Conservation (phyloP, 2,113 vertebrate genomes). For the Baryphthengus martii region DNA sequence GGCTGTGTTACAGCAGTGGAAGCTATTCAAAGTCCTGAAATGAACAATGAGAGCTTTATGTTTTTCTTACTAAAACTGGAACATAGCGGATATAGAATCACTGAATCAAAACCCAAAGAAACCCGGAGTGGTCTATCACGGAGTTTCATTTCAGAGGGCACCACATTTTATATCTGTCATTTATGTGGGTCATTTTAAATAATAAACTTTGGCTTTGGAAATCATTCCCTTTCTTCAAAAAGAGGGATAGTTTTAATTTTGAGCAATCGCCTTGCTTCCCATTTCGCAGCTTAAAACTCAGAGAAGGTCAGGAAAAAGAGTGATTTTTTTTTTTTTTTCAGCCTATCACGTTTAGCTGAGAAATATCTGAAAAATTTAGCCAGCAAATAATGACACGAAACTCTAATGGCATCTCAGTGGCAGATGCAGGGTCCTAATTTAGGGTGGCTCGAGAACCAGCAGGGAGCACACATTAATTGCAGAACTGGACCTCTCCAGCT, state of each 20-base stretch:
- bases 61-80: conserved; percentile 4
- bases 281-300: neutral
- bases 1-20: neutral
- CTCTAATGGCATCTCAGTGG: neutral
- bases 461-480: neutral
- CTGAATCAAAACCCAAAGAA: conserved; percentile 14
- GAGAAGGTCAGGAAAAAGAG: neutral
- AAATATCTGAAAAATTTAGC: neutral
- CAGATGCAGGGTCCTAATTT: neutral
- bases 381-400: neutral
- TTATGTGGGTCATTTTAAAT: neutral
- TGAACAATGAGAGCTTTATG: neutral
- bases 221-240: conserved; percentile 11
- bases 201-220: neutral
- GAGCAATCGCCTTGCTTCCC: neutral
- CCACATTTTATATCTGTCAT: neutral
- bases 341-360: neutral
- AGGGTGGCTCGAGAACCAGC: neutral
- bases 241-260: conserved; percentile 51
- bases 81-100: neutral
- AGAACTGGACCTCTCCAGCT: neutral
- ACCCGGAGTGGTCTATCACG: fast-evolving
- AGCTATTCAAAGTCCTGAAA: neutral
- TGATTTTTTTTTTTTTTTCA: neutral
- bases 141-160: conserved; percentile 25